Evolutionary conservation across 2,888 invertebrate species (phyloP), one percentile per base, ranked within the genome.

Genomic region (Acrocyrtus sp.): DNA sequence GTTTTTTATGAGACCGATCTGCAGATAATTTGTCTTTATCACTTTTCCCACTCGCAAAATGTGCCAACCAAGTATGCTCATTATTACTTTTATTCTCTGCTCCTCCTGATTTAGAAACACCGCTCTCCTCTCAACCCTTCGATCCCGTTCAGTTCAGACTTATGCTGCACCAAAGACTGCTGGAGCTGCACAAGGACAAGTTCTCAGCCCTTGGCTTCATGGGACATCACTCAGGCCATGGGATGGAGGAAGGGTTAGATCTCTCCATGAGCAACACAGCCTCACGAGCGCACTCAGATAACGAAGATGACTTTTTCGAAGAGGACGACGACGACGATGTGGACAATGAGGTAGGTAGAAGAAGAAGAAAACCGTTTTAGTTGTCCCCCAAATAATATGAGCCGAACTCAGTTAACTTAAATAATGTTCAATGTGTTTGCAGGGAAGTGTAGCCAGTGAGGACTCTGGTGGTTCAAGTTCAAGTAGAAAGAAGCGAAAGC

Each of bases 141-240:
- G 96, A 96, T 85, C 95, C 95, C 26, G 93, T 94, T 78, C 95
- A 95, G 85, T 96, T 96, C 86, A 88, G 95, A 82, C 87, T 95
- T 78, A 87, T 96, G 76, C 87, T 96, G 81, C 94, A 94, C 86
- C 95, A 95, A 88, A 89, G 95, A 84, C 87, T 96, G 81, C 87
- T 94, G 81, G 95, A 94, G 84, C 87, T 95, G 82, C 93, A 93
- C 82, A 94, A 94, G 84, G 94, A 94, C 83, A 87, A 93, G 80
- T 80, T 79, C 53, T 79, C 78, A 65, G 81, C 79, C 56, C 76
- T 82, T 47, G 89, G 93, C 87, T 92, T 93, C 3, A 85, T 93
- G 51, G 89, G 90, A 27, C 78, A 78, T 66, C 78, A 78, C 63
- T 77, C 79, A 39, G 78, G 78, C 58, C 78, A 78, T 57, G 93